Evolutionary conservation across 2,888 invertebrate species (phyloP).

Genomic region (Anoplius nigerrimus): DNA sequence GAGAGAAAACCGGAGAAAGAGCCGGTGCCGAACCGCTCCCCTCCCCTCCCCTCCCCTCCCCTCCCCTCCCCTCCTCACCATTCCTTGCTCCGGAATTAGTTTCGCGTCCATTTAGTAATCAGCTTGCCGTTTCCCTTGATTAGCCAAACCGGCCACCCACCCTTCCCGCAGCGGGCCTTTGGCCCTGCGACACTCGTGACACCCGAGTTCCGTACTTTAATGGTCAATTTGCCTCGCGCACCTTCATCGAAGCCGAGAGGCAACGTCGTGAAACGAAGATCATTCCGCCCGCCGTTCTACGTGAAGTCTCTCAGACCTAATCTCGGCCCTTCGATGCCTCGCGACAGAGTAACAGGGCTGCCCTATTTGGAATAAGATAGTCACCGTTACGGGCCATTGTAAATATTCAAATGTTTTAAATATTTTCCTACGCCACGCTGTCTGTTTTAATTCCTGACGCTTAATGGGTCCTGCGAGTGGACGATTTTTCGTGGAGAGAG

Average conservation of each 20-base stretch:
- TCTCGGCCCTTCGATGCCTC: not conserved
- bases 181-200: conserved; percentile 13
- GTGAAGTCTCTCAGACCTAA: not conserved
- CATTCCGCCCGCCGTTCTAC: not conserved
- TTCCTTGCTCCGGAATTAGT: conserved; percentile 55
- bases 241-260: too few species aligned
- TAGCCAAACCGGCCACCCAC: conserved; percentile 35
- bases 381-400: too few species aligned
- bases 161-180: conserved; percentile 27
- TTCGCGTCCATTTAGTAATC: conserved; percentile 58
- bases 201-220: conserved; percentile 6
- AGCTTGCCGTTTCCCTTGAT: conserved; percentile 55
- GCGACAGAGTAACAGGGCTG: too few species aligned
- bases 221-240: conserved; percentile 1
- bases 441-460: too few species aligned
- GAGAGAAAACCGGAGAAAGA: conserved; percentile 12
- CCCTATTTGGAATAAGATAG: too few species aligned
- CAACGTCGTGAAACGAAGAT: not conserved
- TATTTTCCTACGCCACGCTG: too few species aligned
- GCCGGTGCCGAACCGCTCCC: conserved; percentile 9
- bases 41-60: not conserved
- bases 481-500: too few species aligned
- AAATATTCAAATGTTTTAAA: too few species aligned
- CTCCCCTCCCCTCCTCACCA: conserved; percentile 5
- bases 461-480: too few species aligned